Percentiles rank a stretch among this genome's conserved stretches.
phyloP scores from a whole-genome alignment of 2,888 invertebrate species.

The Acanthosepion pharaonis region DNA sequence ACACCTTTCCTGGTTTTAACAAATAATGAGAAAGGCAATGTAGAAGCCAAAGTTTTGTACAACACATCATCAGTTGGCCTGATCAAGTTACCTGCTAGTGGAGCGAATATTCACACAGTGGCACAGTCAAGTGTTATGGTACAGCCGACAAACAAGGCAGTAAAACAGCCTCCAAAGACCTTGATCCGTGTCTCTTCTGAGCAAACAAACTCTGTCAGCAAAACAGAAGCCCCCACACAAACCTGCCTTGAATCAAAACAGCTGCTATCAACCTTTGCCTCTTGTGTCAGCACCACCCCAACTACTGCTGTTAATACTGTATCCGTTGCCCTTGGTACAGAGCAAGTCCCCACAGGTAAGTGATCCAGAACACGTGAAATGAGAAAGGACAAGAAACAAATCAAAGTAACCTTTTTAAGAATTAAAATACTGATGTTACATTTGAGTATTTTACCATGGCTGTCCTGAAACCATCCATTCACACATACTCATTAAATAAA shows the following conservation, averaged over 20 bases:
- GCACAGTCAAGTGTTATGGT: background rate
- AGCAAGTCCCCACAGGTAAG: background rate
- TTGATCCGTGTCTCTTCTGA: background rate
- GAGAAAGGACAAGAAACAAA: no score
- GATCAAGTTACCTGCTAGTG: background rate
- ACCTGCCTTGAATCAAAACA: background rate
- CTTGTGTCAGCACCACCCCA: background rate
- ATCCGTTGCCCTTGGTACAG: background rate
- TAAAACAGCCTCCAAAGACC: background rate
- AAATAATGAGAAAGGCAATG: slow-evolving; percentile 55
- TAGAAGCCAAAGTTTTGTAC: slow-evolving; percentile 53
- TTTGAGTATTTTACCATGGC: no score
- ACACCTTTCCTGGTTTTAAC: slow-evolving; percentile 57
- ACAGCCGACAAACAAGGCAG: background rate
- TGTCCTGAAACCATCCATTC: no score
- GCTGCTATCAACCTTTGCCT: background rate
- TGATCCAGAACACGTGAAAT: background rate
- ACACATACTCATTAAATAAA: no score
- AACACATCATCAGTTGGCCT: background rate
- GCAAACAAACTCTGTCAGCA: background rate
- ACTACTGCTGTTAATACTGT: background rate
- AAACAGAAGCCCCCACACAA: slow-evolving; percentile 2
- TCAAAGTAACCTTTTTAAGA: no score
- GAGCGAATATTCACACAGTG: background rate
- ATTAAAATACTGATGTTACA: no score